Evolutionary conservation across 2,888 invertebrate species (phyloP), one percentile per base, ranked within the genome.

Genomic region (Schizotus pectinicornis): DNA sequence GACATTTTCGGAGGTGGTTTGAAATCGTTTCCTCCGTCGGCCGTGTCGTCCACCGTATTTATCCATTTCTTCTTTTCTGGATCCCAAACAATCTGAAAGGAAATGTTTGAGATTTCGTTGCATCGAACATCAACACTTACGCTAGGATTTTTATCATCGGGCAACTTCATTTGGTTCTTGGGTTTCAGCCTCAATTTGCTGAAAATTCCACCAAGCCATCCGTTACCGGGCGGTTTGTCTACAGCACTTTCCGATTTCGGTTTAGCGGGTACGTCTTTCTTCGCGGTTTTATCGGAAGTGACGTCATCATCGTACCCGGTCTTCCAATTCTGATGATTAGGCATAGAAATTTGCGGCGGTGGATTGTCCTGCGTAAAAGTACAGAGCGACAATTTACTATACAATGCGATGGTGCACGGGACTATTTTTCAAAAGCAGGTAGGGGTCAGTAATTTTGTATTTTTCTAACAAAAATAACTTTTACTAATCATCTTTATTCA

Each of bases 91-190:
- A 96, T 96, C 93, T 93, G 77, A 36, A 14, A 36, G 14, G 7
- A n/a, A 12, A 3, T 6, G 3, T 12, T 46, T 33, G 5, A 22
- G 3, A 22, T 22, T 9, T 46, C 33, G 14, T n/a, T 46, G 12
- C 43, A 30, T 5, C 7, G 7, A n/a, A 48, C 37, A 33, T 45
- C 14, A 38, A 39, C 65, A 82, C 87, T 86, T 83, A 94, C 93
- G 63, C 91, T 83, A 62, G 94, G 95, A 82, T 96, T 91, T 79
- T 90, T 95, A 81, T 97, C 96, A 81, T 96, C 95, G 0, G 97
- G 96, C 68, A 97, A 83, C 74, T 92, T 95, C 94, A 95, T 95
- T 84, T 95, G 95, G 84, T 95, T 95, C 81, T 92, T 94, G 39
- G 92, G 89, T 68, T 91, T 90, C 50, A 91, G 84, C 12, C 91